These are phyloP conservation scores for Oryzaephilus surinamensis DNA, from an alignment of 1,140 invertebrate genomes.

Conservation along the genomic window DNA sequence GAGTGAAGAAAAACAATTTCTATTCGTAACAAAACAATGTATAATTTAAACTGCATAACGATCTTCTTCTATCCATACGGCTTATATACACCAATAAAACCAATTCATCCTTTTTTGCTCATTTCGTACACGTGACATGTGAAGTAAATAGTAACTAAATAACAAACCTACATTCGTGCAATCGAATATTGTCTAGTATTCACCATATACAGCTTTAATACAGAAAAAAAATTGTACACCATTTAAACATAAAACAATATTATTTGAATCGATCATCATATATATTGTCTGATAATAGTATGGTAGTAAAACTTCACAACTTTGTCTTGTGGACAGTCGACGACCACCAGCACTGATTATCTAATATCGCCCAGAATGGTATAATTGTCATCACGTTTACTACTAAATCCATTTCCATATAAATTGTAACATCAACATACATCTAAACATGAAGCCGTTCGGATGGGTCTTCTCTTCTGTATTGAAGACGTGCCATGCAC, in stretches of 20 bases:
- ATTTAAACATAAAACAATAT: constrained; percentile 13
- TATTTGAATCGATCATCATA: constrained; percentile 21
- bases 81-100: too few relatives aligned
- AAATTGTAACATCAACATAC: too few relatives aligned
- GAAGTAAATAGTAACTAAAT: constrained; percentile 21
- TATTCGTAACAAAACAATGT: too few relatives aligned
- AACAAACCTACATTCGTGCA: constrained; percentile 22
- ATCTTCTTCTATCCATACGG: too few relatives aligned
- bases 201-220: constrained; percentile 16
- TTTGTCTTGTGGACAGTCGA: constrained; percentile 4
- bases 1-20: too few relatives aligned
- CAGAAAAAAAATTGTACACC: too few relatives aligned
- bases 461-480: too few relatives aligned
- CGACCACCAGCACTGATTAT: constrained; percentile 27
- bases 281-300: constrained; percentile 3
- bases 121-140: constrained; percentile 20
- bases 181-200: constrained; percentile 19
- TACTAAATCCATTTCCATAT: constrained; percentile 17
- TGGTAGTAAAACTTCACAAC: constrained; percentile 1
- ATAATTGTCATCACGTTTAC: constrained; percentile 16
- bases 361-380: constrained; percentile 17
- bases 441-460: too few relatives aligned
- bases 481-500: too few relatives aligned
- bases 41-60: too few relatives aligned
- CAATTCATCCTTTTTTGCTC: too few relatives aligned